These are phyloP conservation scores for Struthidea cinerea DNA, from an alignment of 2,113 vertebrate species.

Conservation along the genomic window DNA sequence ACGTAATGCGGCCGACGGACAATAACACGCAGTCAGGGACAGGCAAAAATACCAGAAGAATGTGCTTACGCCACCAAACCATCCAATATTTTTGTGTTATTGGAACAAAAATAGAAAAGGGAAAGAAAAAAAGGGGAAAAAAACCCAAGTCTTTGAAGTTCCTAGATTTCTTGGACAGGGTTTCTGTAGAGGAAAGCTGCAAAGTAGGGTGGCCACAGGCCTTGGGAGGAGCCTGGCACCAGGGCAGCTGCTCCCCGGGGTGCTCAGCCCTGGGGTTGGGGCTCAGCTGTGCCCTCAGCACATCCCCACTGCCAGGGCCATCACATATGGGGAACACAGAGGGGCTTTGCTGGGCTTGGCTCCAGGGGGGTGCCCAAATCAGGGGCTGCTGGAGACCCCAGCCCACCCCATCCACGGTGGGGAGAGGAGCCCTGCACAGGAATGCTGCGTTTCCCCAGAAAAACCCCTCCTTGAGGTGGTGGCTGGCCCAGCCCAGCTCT, in stretches of 20 bases:
- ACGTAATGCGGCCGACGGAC: neutral
- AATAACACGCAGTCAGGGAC: neutral
- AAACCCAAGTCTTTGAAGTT: neutral
- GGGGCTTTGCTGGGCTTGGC: rapidly evolving
- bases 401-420: rapidly evolving
- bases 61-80: neutral
- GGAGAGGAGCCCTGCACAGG: neutral
- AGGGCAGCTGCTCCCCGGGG: neutral
- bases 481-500: too few relatives aligned
- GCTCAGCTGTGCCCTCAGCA: neutral
- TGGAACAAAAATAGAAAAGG: constrained; percentile 31
- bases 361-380: neutral
- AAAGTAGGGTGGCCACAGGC: rapidly evolving
- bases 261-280: rapidly evolving
- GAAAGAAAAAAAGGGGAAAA: neutral
- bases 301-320: neutral
- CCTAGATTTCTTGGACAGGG: neutral
- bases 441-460: neutral
- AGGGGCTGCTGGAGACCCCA: neutral
- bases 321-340: neutral
- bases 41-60: constrained; percentile 11
- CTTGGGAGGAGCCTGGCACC: neutral
- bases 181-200: neutral
- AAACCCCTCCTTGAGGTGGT: rapidly evolving
- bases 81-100: neutral